A percentile compares a stretch with the other conserved stretches of the same genome.
phyloP scores from a whole-genome alignment of 2,888 invertebrate species.

The Drosophila paucipuncta region DNA sequence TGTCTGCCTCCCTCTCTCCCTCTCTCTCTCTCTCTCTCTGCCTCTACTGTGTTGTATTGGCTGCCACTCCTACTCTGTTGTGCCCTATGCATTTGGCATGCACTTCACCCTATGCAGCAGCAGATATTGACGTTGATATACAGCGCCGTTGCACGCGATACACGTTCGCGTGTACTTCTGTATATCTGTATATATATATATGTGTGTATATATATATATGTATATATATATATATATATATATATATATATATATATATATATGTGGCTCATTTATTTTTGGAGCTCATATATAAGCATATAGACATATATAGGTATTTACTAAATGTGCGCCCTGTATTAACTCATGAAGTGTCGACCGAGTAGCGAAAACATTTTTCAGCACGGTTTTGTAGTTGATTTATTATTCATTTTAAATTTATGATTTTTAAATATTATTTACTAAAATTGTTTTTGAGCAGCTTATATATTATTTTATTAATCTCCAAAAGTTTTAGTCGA shows the following conservation, averaged over 20 bases:
- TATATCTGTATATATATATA: constrained; percentile 7
- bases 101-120: constrained; percentile 76
- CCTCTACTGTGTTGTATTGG: constrained; percentile 49
- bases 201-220: constrained; percentile 7
- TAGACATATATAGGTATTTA: constrained; percentile 12
- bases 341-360: constrained; percentile 25
- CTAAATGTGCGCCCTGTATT: constrained; percentile 17
- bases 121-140: constrained; percentile 81
- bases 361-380: neutral
- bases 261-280: constrained; percentile 75
- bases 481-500: neutral
- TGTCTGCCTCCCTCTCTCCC: constrained; percentile 19
- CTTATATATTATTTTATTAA: neutral
- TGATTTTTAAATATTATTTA: neutral
- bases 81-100: constrained; percentile 68
- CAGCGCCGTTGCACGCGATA: constrained; percentile 77
- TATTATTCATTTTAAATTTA: neutral
- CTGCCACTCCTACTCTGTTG: constrained; percentile 69
- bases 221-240: constrained; percentile 8
- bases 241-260: neutral
- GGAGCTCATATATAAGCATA: constrained; percentile 51
- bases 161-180: constrained; percentile 16
- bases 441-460: neutral
- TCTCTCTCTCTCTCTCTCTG: constrained; percentile 9
- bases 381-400: neutral